Percentiles rank a stretch among this genome's conserved stretches.
These are phyloP conservation scores for Atrina japonica DNA, from an alignment of 2,888 invertebrate species.

Conservation along the genomic window DNA sequence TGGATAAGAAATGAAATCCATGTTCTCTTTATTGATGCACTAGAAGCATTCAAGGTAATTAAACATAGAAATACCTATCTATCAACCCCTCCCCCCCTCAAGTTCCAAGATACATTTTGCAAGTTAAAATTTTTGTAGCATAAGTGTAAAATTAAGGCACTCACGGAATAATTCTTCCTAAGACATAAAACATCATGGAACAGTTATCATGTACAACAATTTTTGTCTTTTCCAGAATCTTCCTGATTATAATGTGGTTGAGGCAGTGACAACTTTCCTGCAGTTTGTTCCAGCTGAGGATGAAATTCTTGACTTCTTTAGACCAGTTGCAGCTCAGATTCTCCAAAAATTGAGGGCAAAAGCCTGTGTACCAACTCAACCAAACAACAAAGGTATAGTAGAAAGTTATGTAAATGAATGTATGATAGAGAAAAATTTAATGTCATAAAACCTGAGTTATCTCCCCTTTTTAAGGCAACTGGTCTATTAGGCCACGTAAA, in stretches of 20 bases:
- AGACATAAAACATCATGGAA: no score
- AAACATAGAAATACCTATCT: no score
- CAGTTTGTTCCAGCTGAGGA: constrained; percentile 79
- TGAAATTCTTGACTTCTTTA: constrained; percentile 79
- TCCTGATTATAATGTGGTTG: constrained; percentile 63
- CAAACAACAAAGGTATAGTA: constrained; percentile 64
- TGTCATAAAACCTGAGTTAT: background rate
- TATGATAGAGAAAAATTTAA: background rate
- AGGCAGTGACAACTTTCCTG: constrained; percentile 73
- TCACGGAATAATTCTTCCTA: no score
- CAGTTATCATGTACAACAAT: no score
- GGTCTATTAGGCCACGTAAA: no score
- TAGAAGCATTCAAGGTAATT: constrained; percentile 77
- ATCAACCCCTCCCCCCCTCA: no score
- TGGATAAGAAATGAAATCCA: constrained; percentile 78
- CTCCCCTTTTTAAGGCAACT: no score
- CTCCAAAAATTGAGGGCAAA: constrained; percentile 71
- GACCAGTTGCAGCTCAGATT: constrained; percentile 76
- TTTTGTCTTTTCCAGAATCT: constrained; percentile 57
- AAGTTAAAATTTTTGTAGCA: no score
- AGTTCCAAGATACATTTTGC: no score
- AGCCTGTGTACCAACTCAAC: constrained; percentile 75
- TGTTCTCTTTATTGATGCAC: constrained; percentile 74
- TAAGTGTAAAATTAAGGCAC: no score
- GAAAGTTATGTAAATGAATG: background rate